Conservation (phyloP, 2,113 vertebrate species). For the Engystomops pustulosus region DNA sequence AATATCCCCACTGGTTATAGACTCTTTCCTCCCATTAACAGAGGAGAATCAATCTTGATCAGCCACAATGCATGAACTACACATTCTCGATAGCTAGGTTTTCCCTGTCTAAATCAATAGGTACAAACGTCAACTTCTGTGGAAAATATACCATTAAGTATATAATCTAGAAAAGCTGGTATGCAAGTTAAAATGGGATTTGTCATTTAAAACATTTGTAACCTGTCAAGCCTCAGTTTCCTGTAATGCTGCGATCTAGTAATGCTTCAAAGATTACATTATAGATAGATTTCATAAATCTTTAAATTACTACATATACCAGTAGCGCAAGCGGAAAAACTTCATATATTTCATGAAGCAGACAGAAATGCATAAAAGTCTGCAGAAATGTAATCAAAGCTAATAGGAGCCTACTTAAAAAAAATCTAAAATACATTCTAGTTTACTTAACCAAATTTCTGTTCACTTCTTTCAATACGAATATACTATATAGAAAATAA, state of each 20-base stretch:
- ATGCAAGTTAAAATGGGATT: neutral
- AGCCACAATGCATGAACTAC: neutral
- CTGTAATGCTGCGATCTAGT: neutral
- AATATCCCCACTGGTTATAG: neutral
- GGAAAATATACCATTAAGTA: neutral
- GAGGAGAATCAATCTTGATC: neutral
- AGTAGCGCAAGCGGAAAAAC: no score
- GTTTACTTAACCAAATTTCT: no score
- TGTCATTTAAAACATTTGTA: constrained; percentile 14
- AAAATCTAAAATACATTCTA: no score
- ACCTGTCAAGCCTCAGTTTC: neutral
- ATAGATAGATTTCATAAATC: no score
- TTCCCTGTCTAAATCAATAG: neutral
- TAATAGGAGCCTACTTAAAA: no score
- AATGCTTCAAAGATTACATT: no score
- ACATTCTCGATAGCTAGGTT: neutral
- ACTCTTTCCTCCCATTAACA: neutral
- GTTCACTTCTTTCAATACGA: no score
- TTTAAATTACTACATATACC: no score
- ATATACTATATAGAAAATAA: no score
- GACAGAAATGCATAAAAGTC: no score
- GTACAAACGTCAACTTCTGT: neutral
- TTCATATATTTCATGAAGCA: no score
- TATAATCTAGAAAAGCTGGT: neutral
- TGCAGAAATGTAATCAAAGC: no score